Base-by-base conservation (phyloP, 2,113 vertebrate species). In the Macroglossus sobrinus region DNA sequence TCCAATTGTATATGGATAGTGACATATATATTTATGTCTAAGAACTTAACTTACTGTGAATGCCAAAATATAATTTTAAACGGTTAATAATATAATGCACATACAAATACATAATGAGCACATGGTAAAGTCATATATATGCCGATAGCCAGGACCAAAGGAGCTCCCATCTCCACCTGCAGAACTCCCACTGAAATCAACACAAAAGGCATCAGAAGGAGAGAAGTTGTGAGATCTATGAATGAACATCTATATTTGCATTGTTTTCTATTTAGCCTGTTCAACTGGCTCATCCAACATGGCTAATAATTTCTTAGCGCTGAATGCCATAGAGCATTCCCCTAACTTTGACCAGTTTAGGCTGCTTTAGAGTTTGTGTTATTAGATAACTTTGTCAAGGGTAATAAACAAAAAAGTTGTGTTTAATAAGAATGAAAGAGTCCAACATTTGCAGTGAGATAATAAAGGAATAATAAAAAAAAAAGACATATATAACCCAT, bases 331-430 rank as follows among this genome's bases (percentile, higher is more conserved):
- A 69, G 59, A 84, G 35, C 7, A 61, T n/a, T 30, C 76, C 47
- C 66, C 91, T 93, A 78, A 96, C 75, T 47, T 89, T 87, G 93
- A 88, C 28, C 33, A 43, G n/a, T 66, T 22, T 89, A n/a, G 28
- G 90, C 13, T 21, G 19, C 87, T 90, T 93, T 63, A 69, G 84
- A 76, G 28, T 71, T 76, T 84, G 35, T 95, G 47, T 94, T 86
- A 95, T 78, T 97, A 80, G 15, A 80, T 97, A 87, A 84, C 45
- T 95, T 85, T 92, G 92, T 85, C 95, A 93, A 88, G 74, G 69
- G 80, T 84, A 88, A 94, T 93, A 79, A 63, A 50, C 13, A 89
- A 50, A 33, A 74, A 96, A 75, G 72, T 84, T 93, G 68, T 81
- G 47, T 78, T 96, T 85, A 97, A 93, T 92, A 87, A 88, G 78